These are phyloP conservation scores for Apis mellifera DNA, from an alignment of 1,140 invertebrate species.

Conservation along the genomic window Amel_HAv3.1 CM009938.2:1216001-1216500, in stretches of 20 bases:
- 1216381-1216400: slow-evolving; percentile 92
- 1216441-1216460: slow-evolving; percentile 69
- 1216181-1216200: slow-evolving; percentile 84
- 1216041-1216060: too few relatives aligned
- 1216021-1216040: too few relatives aligned
- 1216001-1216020: slow-evolving; percentile 80
- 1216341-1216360: slow-evolving; percentile 95
- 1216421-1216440: slow-evolving; percentile 76
- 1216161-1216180: too few relatives aligned
- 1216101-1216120: too few relatives aligned
- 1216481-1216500: slow-evolving; percentile 9
- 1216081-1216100: too few relatives aligned
- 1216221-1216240: slow-evolving; percentile 93
- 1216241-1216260: slow-evolving; percentile 94
- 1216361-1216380: slow-evolving; percentile 92
- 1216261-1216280: slow-evolving; percentile 92
- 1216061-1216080: too few relatives aligned
- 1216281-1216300: slow-evolving; percentile 97
- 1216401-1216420: slow-evolving; percentile 82
- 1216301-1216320: slow-evolving; percentile 94
- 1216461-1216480: slow-evolving; percentile 27
- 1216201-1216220: slow-evolving; percentile 91
- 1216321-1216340: slow-evolving; percentile 89
- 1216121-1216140: too few relatives aligned
- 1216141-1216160: too few relatives aligned